phyloP scores from a whole-genome alignment of 1,140 invertebrate species.

The Stegodyphus mimosarum region DNA sequence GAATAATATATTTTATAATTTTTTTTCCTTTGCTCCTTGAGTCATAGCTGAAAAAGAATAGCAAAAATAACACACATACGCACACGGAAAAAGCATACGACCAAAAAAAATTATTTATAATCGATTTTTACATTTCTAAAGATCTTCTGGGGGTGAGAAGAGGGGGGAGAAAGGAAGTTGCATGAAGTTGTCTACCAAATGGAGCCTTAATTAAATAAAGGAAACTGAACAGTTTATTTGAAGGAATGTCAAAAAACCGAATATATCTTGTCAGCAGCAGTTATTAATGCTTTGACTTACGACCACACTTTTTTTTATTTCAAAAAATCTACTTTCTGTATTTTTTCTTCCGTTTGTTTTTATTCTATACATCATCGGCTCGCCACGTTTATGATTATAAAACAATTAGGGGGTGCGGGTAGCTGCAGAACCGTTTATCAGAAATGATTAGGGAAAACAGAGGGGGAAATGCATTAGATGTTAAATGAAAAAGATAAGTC shows the following conservation, averaged over 20 bases:
- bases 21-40: slow-evolving; percentile 12
- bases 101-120: slow-evolving; percentile 34
- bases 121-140: slow-evolving; percentile 58
- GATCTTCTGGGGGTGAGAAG: slow-evolving; percentile 15
- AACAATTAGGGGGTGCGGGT: slow-evolving; percentile 51
- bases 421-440: slow-evolving; percentile 23
- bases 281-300: slow-evolving; percentile 61
- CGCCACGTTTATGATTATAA: slow-evolving; percentile 54
- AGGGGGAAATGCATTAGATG: slow-evolving; percentile 35
- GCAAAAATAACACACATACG: slow-evolving; percentile 34
- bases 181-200: slow-evolving; percentile 56
- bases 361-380: slow-evolving; percentile 17
- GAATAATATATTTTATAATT: slow-evolving; percentile 46
- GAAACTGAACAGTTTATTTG: slow-evolving; percentile 60
- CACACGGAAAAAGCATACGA: background rate
- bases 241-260: slow-evolving; percentile 60
- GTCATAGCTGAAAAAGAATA: background rate
- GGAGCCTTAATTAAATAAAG: slow-evolving; percentile 60
- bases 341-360: slow-evolving; percentile 18
- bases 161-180: slow-evolving; percentile 11
- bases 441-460: slow-evolving; percentile 43
- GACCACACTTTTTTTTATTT: slow-evolving; percentile 14
- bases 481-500: slow-evolving; percentile 57
- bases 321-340: slow-evolving; percentile 7
- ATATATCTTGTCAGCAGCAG: slow-evolving; percentile 59